phyloP scores from a whole-genome alignment of 2,797 vertebrate genomes.

The Megaceryle alcyon region DNA sequence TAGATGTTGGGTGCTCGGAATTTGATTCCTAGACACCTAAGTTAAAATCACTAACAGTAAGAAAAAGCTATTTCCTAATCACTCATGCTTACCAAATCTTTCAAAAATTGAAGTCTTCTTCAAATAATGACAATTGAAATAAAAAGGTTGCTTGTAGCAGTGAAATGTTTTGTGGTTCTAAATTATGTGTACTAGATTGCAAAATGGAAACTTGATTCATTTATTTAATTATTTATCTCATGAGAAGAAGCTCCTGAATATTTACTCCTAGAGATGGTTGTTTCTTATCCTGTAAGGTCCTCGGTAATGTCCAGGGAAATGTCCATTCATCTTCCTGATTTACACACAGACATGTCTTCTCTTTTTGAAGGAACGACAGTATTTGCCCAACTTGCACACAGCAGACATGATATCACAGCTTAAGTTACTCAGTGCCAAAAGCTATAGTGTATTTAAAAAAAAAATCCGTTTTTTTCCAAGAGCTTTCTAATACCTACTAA shows the following conservation, averaged over 20 bases:
- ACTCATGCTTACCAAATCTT: background rate
- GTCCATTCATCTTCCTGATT: background rate
- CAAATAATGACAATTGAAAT: background rate
- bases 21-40: background rate
- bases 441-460: background rate
- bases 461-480: constrained; percentile 38
- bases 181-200: background rate
- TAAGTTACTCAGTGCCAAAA: constrained; percentile 14
- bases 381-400: background rate
- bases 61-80: background rate
- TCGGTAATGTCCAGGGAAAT: background rate
- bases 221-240: background rate
- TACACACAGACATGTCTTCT: background rate
- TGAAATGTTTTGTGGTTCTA: background rate
- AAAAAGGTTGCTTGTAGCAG: background rate
- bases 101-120: constrained; percentile 11
- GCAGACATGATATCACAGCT: background rate
- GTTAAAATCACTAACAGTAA: background rate
- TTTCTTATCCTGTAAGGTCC: background rate
- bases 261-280: background rate
- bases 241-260: background rate
- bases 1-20: background rate
- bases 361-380: background rate
- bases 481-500: constrained; percentile 70
- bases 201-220: background rate